Base-by-base conservation (phyloP, 1,140 invertebrate genomes). In the Sminthurides bifidus region DNA sequence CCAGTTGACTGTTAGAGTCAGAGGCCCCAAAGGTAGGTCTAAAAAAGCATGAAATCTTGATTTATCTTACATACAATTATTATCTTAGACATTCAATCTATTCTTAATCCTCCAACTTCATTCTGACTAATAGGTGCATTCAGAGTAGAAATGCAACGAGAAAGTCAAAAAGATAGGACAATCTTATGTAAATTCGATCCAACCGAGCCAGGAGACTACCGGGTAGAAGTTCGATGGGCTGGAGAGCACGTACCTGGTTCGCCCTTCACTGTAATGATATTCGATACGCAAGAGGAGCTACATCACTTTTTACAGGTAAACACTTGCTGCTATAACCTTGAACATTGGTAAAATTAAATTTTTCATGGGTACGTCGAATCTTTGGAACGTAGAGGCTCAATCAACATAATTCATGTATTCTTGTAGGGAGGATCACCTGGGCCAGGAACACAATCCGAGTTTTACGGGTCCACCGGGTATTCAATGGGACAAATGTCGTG, bases 81-180 rank as follows among this genome's bases (percentile, higher is more conserved):
- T n/a, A n/a, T n/a, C n/a, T n/a, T n/a, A n/a, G n/a, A n/a, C n/a
- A n/a, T n/a, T n/a, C n/a, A n/a, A n/a, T n/a, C n/a, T n/a, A n/a
- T n/a, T n/a, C n/a, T n/a, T n/a, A n/a, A n/a, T n/a, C n/a, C n/a
- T n/a, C n/a, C n/a, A n/a, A n/a, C n/a, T n/a, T n/a, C n/a, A n/a
- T n/a, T n/a, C n/a, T n/a, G n/a, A 54, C 56, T 60, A 66, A 58
- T 26, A 82, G 81, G 92, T 49, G 94, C 93, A 10, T 98, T 99
- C 74, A 81, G 93, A 62, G 95, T 98, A 2, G 94, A 98, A 74
- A 99, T 98, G 95, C 92, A 97, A 70, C 75, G 96, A n/a, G 95
- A 98, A 74, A 93, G 84, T 65, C 91, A 97, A 74, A 95, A 96
- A 70, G 95, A 99, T 70, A 76, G 95, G 44, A 96, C 92, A 27